A percentile compares a stretch with the other conserved stretches of the same genome.
Conservation (phyloP, 2,113 vertebrate species). For the Ceuthmochares aereus region DNA sequence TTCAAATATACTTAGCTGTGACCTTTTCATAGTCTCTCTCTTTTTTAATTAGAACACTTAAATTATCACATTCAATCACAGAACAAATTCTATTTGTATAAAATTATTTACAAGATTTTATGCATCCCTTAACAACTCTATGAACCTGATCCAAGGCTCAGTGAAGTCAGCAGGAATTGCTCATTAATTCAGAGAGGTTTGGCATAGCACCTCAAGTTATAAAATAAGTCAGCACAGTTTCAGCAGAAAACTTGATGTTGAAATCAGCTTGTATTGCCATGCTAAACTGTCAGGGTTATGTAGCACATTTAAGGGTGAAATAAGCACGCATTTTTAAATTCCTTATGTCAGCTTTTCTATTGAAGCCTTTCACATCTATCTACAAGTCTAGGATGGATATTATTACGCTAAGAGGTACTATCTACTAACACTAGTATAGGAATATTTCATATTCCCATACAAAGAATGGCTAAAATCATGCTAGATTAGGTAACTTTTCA, state of each 20-base stretch:
- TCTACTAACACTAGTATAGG: background rate
- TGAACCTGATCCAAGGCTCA: constrained; percentile 16
- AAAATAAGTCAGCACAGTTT: background rate
- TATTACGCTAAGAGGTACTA: background rate
- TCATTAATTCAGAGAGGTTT: constrained; percentile 39
- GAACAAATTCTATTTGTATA: constrained; percentile 65
- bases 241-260: constrained; percentile 20
- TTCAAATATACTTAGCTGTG: constrained; percentile 62
- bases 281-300: background rate
- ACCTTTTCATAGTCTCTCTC: constrained; percentile 59
- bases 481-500: background rate
- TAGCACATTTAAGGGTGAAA: background rate
- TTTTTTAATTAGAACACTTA: constrained; percentile 60
- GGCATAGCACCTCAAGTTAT: background rate
- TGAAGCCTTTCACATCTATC: background rate
- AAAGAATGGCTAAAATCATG: background rate
- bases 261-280: background rate
- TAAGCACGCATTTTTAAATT: background rate
- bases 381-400: background rate
- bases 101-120: constrained; percentile 54
- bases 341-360: background rate
- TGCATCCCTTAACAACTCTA: constrained; percentile 1
- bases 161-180: constrained; percentile 17
- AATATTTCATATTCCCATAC: background rate
- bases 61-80: constrained; percentile 63